A percentile compares a stretch with the other conserved stretches of the same genome.
Conservation (phyloP, 2,797 vertebrate genomes). For the Naso thynnoides region DNA sequence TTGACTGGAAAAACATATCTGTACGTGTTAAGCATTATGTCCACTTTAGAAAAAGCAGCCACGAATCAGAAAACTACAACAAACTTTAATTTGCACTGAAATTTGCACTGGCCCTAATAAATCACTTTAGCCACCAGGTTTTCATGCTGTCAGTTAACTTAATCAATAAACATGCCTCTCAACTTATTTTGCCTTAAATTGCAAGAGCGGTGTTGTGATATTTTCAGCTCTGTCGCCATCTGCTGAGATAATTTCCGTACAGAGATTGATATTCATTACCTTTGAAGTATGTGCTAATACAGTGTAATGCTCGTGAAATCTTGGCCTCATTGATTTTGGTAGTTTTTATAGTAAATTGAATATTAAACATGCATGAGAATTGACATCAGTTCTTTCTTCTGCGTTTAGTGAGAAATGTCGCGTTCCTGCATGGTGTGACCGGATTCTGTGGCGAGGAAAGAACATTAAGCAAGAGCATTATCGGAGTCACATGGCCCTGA, state of each 20-base stretch:
- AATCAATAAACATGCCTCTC: neutral
- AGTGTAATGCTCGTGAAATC: neutral
- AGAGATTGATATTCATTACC: constrained; percentile 7
- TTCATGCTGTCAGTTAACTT: neutral
- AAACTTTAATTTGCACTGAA: neutral
- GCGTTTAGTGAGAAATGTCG: constrained; percentile 94
- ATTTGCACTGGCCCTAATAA: constrained; percentile 13
- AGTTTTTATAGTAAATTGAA: neutral
- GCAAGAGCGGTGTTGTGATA: constrained; percentile 6
- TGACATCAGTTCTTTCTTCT: constrained; percentile 4
- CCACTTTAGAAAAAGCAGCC: neutral
- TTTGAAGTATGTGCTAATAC: constrained; percentile 7
- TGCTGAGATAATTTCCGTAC: neutral
- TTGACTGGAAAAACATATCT: neutral
- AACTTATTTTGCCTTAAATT: neutral
- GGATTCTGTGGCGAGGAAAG: constrained; percentile 94
- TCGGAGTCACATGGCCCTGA: constrained; percentile 93
- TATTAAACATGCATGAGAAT: neutral
- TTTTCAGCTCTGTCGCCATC: constrained; percentile 2
- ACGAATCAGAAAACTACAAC: neutral
- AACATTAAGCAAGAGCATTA: constrained; percentile 90
- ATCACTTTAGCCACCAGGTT: neutral
- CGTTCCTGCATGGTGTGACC: constrained; percentile 96
- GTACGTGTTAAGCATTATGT: neutral
- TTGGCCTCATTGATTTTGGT: neutral